Base-by-base conservation (phyloP, 1,140 invertebrate genomes). In the Agrypnia vestita region DNA sequence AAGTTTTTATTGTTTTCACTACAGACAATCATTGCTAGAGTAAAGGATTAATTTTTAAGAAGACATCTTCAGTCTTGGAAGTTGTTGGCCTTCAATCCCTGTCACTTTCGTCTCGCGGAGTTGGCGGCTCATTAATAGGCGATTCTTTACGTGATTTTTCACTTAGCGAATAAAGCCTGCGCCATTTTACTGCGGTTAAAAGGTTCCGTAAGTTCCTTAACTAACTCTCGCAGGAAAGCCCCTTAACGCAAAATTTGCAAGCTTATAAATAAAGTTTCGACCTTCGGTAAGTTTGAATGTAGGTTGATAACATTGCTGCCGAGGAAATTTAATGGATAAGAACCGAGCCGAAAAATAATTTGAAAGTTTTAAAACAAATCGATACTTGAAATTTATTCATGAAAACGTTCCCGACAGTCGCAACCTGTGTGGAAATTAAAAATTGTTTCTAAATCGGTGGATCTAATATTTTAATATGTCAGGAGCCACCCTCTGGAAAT, bases 141-240 rank as follows among this genome's bases (percentile, higher is more conserved):
- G 75, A 76, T 76, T 76, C 75, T 51, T 76, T 76, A 76, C 75
- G 75, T 76, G 75, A 76, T 76, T 76, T 76, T 76, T 76, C 75
- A 76, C 75, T 76, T 76, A 76, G 75, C 75, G 75, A 49, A 76
- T 76, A 76, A 76, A 76, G 75, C 75, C 59, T 76, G 59, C 59
- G 13, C 61, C 61, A 67, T 25, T 67, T 62, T 67, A 25, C 56
- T 67, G 75, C 46, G 75, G 75, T 67, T 76, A 76, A 76, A 76
- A 76, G 75, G 59, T 76, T 64, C 59, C 46, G 46, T 19, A 19
- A 55, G 35, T 46, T 67, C 61, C 17, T 67, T 76, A 53, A 55
- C 75, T 25, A 76, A 76, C 75, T 76, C 75, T 35, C 8, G 12
- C 15, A 49, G 59, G 76, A 71, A 69, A 71, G 64, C 76, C 76